Percentiles rank a stretch among this genome's conserved stretches.
phyloP scores from a whole-genome alignment of 2,888 invertebrate species.

The Limnephilus marmoratus region DNA sequence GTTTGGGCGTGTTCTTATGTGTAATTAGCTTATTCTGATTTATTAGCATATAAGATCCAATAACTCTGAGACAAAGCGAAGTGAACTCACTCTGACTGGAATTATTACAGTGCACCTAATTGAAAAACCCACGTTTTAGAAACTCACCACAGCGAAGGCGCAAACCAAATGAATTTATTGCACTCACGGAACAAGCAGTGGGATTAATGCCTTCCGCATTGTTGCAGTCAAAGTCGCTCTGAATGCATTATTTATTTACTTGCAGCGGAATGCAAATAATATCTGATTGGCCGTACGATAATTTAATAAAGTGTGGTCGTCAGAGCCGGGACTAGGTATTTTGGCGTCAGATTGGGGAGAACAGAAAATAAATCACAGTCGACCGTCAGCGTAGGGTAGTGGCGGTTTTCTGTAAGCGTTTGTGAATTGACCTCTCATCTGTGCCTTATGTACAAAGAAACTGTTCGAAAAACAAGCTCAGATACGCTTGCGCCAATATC shows the following conservation, averaged over 20 bases:
- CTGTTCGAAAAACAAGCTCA: too few species aligned
- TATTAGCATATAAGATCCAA: neutral
- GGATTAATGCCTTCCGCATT: neutral
- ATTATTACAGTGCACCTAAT: neutral
- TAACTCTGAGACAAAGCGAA: neutral
- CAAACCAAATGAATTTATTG: neutral
- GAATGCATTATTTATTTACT: neutral
- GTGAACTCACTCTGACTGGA: neutral
- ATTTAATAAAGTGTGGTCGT: neutral
- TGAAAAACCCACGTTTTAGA: neutral
- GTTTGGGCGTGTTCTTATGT: neutral
- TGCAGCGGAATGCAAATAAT: neutral
- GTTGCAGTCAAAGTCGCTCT: neutral
- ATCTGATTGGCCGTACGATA: neutral
- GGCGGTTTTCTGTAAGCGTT: too few species aligned
- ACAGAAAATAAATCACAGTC: neutral
- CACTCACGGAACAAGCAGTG: neutral
- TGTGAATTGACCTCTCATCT: too few species aligned
- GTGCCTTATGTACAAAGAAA: too few species aligned
- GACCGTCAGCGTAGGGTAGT: too few species aligned
- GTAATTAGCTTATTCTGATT: neutral
- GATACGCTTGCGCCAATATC: too few species aligned
- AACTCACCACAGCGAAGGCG: neutral
- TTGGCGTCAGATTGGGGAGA: neutral
- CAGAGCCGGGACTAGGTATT: neutral